Percentiles rank a stretch among this genome's conserved stretches.
phyloP scores from a whole-genome alignment of 1,140 invertebrate genomes.

The Parapsyche elsis region DNA sequence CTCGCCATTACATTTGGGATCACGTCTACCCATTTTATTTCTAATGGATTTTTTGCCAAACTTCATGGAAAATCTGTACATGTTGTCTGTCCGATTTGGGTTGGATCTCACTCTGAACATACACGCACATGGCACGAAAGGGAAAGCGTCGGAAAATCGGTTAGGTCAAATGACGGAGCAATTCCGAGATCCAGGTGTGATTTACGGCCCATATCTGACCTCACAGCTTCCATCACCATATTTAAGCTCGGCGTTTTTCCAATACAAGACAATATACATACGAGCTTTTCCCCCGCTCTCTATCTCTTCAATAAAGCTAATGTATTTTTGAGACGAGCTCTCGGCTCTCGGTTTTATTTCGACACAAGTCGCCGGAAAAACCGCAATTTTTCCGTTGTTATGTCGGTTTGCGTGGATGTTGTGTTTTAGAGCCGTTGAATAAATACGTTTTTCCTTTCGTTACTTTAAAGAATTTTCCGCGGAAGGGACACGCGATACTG shows the following conservation, averaged over 20 bases:
- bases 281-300: neutral
- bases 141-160: conserved; percentile 26
- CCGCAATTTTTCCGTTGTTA: too few relatives aligned
- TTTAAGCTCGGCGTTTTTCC: conserved; percentile 6
- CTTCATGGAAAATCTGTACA: neutral
- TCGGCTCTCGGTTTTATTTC: neutral
- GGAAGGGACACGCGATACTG: conserved; percentile 7
- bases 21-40: neutral
- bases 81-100: neutral
- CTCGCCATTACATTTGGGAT: too few relatives aligned
- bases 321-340: conserved; percentile 10
- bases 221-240: conserved; percentile 31
- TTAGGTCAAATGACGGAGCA: conserved; percentile 29
- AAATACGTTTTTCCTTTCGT: conserved; percentile 13
- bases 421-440: neutral
- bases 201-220: conserved; percentile 33
- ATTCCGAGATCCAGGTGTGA: conserved; percentile 31
- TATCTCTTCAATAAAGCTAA: conserved; percentile 26
- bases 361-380: neutral
- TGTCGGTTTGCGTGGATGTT: too few relatives aligned
- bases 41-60: conserved; percentile 20
- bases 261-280: conserved; percentile 22
- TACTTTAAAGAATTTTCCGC: conserved; percentile 18
- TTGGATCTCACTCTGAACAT: neutral
- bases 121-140: neutral